These are phyloP conservation scores for Mimachlamys varia DNA, from an alignment of 2,888 invertebrate genomes.

Conservation along the genomic window DNA sequence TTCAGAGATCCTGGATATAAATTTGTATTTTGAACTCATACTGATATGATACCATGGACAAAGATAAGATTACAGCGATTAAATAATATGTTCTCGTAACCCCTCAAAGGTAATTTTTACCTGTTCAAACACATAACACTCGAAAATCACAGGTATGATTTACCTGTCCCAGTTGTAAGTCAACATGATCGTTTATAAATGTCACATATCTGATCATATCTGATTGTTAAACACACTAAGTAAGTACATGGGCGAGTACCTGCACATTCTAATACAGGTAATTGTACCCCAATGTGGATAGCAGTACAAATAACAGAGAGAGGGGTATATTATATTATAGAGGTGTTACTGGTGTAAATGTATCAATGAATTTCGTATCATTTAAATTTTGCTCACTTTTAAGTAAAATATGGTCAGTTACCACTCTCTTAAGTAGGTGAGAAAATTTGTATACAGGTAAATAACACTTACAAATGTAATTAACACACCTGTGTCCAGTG, in stretches of 20 bases:
- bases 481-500: no score
- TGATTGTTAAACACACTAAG: background rate
- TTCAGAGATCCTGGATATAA: background rate
- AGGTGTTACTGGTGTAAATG: no score
- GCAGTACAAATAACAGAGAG: background rate
- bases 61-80: background rate
- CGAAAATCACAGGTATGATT: background rate
- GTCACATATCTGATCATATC: no score
- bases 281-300: background rate
- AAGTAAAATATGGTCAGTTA: no score
- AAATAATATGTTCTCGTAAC: background rate
- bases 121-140: conserved; percentile 7
- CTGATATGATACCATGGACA: background rate
- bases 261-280: background rate
- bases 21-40: background rate
- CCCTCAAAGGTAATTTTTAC: background rate
- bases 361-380: no score
- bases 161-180: conserved; percentile 13
- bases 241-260: background rate
- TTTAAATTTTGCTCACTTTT: no score
- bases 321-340: no score
- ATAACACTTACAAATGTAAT: no score
- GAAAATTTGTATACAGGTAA: no score
- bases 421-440: no score
- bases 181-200: background rate